Conservation (phyloP, 2,888 invertebrate species). For the Cephus sareptanus region DNA sequence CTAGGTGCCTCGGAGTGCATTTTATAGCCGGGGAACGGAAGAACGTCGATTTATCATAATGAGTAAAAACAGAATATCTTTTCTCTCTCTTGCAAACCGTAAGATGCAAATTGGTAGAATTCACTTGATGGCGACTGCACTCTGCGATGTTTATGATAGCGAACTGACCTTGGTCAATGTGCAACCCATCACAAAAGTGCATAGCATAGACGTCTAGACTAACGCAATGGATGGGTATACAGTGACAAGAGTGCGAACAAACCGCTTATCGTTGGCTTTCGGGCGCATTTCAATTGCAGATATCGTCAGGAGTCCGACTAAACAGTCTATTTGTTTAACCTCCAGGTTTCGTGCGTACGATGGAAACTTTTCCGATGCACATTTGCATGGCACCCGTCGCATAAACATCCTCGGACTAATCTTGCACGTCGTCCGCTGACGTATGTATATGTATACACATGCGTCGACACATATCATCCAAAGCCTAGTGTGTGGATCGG, state of each 20-base stretch:
- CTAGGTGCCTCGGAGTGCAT: not conserved
- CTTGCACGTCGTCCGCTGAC: slow-evolving; percentile 14
- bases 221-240: not conserved
- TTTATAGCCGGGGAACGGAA: not conserved
- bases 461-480: not conserved
- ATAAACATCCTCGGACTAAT: slow-evolving; percentile 39
- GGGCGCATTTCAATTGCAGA: not conserved
- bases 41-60: not conserved
- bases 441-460: not conserved
- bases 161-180: not conserved
- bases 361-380: slow-evolving; percentile 19
- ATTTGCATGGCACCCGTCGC: slow-evolving; percentile 34
- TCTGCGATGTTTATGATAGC: not conserved
- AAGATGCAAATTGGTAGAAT: not conserved
- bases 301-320: not conserved
- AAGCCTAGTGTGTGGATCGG: not conserved
- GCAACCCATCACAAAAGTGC: not conserved
- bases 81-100: not conserved
- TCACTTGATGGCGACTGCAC: not conserved
- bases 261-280: not conserved
- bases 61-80: not conserved
- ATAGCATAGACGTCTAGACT: not conserved
- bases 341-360: not conserved
- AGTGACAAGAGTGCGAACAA: not conserved
- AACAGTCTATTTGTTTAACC: not conserved